Base-by-base conservation (phyloP, 2,888 invertebrate species). In the Yponomeuta evonymella region DNA sequence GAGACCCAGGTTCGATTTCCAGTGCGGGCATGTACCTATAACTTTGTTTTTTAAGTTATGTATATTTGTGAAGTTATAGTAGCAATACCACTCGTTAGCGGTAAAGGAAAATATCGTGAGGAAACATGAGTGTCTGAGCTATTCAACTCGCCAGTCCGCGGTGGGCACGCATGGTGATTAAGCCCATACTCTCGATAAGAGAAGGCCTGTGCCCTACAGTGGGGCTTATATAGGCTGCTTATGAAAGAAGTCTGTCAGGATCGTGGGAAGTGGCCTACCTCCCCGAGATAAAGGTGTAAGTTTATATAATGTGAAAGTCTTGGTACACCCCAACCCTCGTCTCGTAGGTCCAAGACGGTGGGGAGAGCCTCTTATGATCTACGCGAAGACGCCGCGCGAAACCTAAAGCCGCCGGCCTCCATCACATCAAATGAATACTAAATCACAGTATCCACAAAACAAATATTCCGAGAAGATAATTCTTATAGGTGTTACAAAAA, bases 361-460 rank as follows among this genome's bases (percentile, higher is more conserved):
- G 69, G 70, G 70, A 62, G 69, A 81, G 84, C 86, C 77, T 83
- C 88, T 86, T 91, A 90, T 91, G 90, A 91, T 90, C 88, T 90
- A 91, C 89, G 91, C 88, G 90, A 88, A 88, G 87, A 83, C 89
- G 90, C 90, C 91, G 90, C 90, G 87, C 89, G 91, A 90, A 90
- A 91, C 89, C 90, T 90, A 90, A 92, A 89, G 88, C 89, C 87
- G 83, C 87, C 83, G 89, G 90, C 91, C 89, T 89, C 89, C 88
- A 88, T 89, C 90, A 87, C 90, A 86, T 89, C 91, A 90, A 90
- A 92, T 90, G 91, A 92, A 92, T 92, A 92, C 91, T 89, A 88
- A 92, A 91, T 90, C 91, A 89, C 83, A 15, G 51, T 15, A 15
- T 3, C 51, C 51, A 15, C 51, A 58, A 58, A 58, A 58, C 51